phyloP scores from a whole-genome alignment of 2,797 vertebrate genomes.

The Sebastes iracundus region DNA sequence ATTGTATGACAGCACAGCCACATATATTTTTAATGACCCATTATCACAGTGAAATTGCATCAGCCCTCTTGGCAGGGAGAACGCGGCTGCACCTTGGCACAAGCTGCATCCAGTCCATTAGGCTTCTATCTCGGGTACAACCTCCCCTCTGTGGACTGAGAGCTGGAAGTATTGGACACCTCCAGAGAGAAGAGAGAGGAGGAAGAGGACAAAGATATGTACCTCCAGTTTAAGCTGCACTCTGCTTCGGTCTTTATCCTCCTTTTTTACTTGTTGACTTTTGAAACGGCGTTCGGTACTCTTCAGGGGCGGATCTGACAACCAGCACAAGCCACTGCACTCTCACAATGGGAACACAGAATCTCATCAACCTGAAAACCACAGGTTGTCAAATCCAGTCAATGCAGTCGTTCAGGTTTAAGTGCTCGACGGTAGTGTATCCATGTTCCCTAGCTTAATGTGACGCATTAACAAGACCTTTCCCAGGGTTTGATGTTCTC shows the following conservation, averaged over 20 bases:
- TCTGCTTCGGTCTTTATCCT: neutral
- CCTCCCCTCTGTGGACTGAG: conserved; percentile 9
- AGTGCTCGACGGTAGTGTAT: neutral
- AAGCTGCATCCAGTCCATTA: conserved; percentile 55
- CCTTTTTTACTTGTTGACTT: neutral
- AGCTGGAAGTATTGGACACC: conserved; percentile 24
- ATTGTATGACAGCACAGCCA: conserved; percentile 56
- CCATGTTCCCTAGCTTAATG: neutral
- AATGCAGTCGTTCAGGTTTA: conserved; percentile 4
- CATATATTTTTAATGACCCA: conserved; percentile 77
- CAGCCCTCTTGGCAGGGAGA: conserved; percentile 50
- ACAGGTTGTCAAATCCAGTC: conserved; percentile 27
- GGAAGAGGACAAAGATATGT: neutral
- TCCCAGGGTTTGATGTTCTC: neutral
- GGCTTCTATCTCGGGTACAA: conserved; percentile 42
- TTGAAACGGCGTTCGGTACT: neutral
- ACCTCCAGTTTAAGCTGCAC: neutral
- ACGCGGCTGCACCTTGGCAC: conserved; percentile 56
- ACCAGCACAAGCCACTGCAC: neutral
- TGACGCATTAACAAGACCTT: neutral
- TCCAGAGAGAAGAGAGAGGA: neutral
- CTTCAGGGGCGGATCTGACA: neutral
- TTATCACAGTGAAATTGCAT: conserved; percentile 72
- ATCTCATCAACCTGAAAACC: conserved; percentile 29
- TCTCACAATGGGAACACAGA: conserved; percentile 6